phyloP scores from a whole-genome alignment of 1,140 invertebrate genomes.

The Drosophila repleta region DNA sequence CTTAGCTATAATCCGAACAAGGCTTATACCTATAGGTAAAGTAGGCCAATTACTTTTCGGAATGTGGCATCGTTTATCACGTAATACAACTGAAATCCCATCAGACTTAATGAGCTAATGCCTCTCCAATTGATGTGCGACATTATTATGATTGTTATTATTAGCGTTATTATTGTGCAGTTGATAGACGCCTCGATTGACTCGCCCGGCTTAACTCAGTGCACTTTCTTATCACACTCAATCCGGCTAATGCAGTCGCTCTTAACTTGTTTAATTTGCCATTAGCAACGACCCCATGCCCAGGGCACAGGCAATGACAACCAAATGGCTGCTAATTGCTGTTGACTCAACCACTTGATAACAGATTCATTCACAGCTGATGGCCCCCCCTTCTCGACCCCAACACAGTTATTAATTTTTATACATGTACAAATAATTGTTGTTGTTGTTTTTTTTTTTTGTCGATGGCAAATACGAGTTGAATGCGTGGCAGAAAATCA shows the following conservation, averaged over 20 bases:
- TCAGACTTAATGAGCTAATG: no score
- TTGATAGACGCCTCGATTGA: no score
- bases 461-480: slow-evolving; percentile 20
- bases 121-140: no score
- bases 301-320: slow-evolving; percentile 3
- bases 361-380: slow-evolving; percentile 13
- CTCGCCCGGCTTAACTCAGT: not conserved
- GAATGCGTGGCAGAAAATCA: slow-evolving; percentile 8
- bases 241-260: not conserved
- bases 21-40: no score
- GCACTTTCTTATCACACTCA: not conserved
- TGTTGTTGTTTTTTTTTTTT: no score
- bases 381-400: not conserved
- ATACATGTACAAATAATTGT: not conserved
- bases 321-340: slow-evolving; percentile 42
- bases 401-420: not conserved
- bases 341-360: slow-evolving; percentile 37
- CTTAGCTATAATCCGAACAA: no score
- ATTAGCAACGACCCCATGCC: not conserved
- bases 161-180: no score
- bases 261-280: slow-evolving; percentile 6
- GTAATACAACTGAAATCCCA: no score
- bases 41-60: no score
- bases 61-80: no score
- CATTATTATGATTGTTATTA: no score